Evolutionary conservation across 2,113 vertebrate genomes (phyloP).

Genomic region (Notothenia rossii): DNA sequence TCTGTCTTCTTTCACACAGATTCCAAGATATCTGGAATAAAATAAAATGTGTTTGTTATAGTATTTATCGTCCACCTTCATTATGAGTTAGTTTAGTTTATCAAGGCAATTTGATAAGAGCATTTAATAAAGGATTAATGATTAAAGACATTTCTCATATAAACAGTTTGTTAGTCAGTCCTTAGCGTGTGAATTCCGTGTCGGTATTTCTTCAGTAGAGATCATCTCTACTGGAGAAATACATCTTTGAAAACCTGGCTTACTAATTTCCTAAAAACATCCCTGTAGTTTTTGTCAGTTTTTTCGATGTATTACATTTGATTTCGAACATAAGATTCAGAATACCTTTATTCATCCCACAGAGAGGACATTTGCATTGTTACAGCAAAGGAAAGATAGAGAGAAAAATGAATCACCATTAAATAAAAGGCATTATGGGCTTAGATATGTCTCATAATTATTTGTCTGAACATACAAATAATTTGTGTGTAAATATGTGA

Average conservation of each 20-base stretch:
- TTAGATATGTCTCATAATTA: too few relatives aligned
- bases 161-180: background rate
- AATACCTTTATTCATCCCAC: too few relatives aligned
- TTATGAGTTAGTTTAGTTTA: background rate
- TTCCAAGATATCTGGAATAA: conserved; percentile 88
- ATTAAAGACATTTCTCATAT: background rate
- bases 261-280: background rate
- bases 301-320: too few relatives aligned
- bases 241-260: background rate
- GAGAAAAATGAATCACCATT: too few relatives aligned
- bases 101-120: background rate
- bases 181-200: background rate
- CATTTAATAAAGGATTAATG: background rate
- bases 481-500: too few relatives aligned
- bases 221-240: background rate
- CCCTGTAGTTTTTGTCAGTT: background rate
- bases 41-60: conserved; percentile 1
- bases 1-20: conserved; percentile 91
- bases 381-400: too few relatives aligned
- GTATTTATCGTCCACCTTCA: background rate
- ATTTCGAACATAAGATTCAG: too few relatives aligned
- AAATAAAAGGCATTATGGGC: too few relatives aligned
- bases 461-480: too few relatives aligned
- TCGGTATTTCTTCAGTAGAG: too few relatives aligned
- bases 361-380: too few relatives aligned